These are phyloP conservation scores for Tonatia bakeri DNA, from an alignment of 2,113 vertebrate genomes.

Conservation along the genomic window DNA sequence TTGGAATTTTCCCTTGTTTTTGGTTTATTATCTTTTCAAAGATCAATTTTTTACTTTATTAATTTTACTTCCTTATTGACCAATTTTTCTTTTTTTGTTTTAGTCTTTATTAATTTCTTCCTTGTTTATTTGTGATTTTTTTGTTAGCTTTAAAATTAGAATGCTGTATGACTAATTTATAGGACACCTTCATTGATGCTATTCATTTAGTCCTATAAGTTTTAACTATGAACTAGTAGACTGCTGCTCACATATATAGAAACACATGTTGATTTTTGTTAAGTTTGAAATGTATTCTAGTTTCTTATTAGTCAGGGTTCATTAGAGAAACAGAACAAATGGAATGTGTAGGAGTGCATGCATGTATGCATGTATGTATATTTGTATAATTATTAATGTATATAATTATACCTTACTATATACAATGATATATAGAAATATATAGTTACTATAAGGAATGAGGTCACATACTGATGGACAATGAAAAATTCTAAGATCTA, in stretches of 20 bases:
- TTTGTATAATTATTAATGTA: neutral
- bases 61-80: neutral
- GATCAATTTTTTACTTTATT: neutral
- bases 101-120: neutral
- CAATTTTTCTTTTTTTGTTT: neutral
- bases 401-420: neutral
- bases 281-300: neutral
- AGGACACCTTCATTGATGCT: neutral
- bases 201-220: neutral
- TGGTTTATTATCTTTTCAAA: neutral
- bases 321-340: neutral
- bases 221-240: neutral
- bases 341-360: neutral
- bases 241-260: neutral
- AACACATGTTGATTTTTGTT: neutral
- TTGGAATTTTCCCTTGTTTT: neutral
- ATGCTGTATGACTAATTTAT: neutral
- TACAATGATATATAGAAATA: neutral
- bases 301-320: neutral
- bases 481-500: neutral
- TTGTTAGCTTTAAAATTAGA: neutral
- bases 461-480: neutral
- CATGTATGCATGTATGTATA: neutral
- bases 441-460: neutral
- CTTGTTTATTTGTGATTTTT: neutral